Percentiles rank a stretch among this genome's conserved stretches.
phyloP scores from a whole-genome alignment of 2,113 vertebrate species.

The Rhea pennata region DNA sequence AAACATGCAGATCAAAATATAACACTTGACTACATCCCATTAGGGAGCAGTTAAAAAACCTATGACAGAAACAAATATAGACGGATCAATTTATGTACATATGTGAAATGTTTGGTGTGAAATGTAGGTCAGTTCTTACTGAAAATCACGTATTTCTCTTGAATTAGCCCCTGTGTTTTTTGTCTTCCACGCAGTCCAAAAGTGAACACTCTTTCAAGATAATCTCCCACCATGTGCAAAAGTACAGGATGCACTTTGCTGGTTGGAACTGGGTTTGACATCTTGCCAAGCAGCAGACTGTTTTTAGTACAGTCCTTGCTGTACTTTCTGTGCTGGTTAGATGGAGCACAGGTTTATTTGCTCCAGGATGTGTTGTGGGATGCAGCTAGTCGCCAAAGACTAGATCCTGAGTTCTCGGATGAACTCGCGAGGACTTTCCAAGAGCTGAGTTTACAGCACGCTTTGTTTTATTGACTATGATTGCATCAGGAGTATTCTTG shows the following conservation, averaged over 20 bases:
- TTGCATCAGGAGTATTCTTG: neutral
- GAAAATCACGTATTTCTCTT: neutral
- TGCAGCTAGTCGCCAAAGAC: neutral
- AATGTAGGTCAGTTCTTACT: neutral
- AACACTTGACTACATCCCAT: neutral
- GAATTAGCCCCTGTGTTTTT: neutral
- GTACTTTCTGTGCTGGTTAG: neutral
- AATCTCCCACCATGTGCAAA: neutral
- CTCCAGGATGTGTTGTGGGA: neutral
- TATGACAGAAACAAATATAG: neutral
- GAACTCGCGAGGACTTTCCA: neutral
- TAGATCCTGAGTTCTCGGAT: neutral
- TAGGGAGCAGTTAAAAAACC: conserved; percentile 14
- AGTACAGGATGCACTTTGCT: neutral
- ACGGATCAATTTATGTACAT: neutral
- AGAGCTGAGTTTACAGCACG: neutral
- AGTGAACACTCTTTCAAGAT: neutral
- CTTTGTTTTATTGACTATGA: neutral
- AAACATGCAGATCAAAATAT: conserved; percentile 51
- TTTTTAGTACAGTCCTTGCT: neutral
- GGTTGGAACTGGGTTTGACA: neutral
- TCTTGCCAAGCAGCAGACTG: neutral
- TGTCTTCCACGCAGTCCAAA: neutral
- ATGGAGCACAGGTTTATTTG: fast-evolving
- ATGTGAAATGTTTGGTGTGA: neutral